Evolutionary conservation across 1,140 invertebrate genomes (phyloP).

Genomic region (Tenebrio molitor): DNA sequence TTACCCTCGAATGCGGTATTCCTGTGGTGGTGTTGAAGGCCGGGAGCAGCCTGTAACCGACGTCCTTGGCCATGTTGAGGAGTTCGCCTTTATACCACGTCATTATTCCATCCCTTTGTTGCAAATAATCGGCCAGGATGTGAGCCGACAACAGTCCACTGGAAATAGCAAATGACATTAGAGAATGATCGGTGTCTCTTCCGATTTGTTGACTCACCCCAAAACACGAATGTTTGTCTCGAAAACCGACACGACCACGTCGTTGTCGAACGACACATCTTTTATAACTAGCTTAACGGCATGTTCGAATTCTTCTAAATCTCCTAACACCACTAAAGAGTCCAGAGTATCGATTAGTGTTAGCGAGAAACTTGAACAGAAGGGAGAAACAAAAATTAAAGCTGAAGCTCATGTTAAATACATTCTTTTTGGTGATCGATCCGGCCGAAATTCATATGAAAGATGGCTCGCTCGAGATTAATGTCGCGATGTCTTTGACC

Average conservation of each 20-base stretch:
- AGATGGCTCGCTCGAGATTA: too few relatives aligned
- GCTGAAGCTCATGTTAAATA: slow-evolving; percentile 7
- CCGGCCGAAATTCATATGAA: too few relatives aligned
- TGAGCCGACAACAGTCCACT: slow-evolving; percentile 95
- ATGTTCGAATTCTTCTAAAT: slow-evolving; percentile 94
- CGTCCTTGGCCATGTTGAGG: slow-evolving; percentile 90
- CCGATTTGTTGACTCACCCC: slow-evolving; percentile 77
- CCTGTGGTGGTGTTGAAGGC: slow-evolving; percentile 99
- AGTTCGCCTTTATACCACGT: slow-evolving; percentile 95
- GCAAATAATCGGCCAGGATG: slow-evolving; percentile 87
- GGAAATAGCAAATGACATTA: slow-evolving; percentile 52
- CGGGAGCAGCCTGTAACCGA: slow-evolving; percentile 92
- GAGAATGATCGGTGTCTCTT: too few relatives aligned
- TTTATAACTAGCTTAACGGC: slow-evolving; percentile 89
- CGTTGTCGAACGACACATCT: slow-evolving; percentile 92
- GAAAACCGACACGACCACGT: slow-evolving; percentile 97
- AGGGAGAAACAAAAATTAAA: slow-evolving; percentile 49
- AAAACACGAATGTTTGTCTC: slow-evolving; percentile 98
- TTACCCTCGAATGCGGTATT: slow-evolving; percentile 93
- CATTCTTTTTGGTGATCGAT: too few relatives aligned
- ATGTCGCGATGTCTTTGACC: too few relatives aligned
- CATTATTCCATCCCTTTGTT: slow-evolving; percentile 81
- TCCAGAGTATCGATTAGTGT: slow-evolving; percentile 96
- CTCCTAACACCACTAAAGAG: slow-evolving; percentile 92
- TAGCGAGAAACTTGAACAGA: slow-evolving; percentile 90